phyloP scores from a whole-genome alignment of 2,113 vertebrate species.

The Perca fluviatilis region DNA sequence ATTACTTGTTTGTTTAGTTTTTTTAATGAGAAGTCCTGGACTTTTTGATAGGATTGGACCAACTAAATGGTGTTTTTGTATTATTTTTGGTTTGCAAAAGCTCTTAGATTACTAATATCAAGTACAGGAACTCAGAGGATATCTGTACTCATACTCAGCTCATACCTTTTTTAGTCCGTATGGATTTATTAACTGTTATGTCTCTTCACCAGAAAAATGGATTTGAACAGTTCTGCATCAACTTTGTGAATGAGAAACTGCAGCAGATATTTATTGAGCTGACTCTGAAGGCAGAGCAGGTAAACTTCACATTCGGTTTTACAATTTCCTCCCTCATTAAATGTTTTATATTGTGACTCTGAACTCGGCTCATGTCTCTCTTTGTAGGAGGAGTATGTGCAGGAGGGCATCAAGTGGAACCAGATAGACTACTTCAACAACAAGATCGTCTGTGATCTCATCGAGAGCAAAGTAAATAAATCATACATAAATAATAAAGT shows the following conservation, averaged over 20 bases:
- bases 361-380: slow-evolving; percentile 34
- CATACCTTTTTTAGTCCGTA: not conserved
- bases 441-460: slow-evolving; percentile 97
- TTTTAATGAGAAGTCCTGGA: slow-evolving; percentile 20
- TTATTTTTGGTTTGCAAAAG: slow-evolving; percentile 16
- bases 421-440: slow-evolving; percentile 97
- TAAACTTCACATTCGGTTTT: slow-evolving; percentile 66
- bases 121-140: slow-evolving; percentile 37
- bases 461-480: slow-evolving; percentile 93
- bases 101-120: not conserved
- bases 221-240: slow-evolving; percentile 99
- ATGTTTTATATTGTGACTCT: slow-evolving; percentile 10
- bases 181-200: slow-evolving; percentile 26
- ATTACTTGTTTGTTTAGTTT: slow-evolving; percentile 69
- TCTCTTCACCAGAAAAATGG: slow-evolving; percentile 93
- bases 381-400: slow-evolving; percentile 93
- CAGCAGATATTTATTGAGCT: slow-evolving; percentile 99
- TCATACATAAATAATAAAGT: not conserved
- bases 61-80: slow-evolving; percentile 8
- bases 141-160: slow-evolving; percentile 31
- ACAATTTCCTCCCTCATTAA: not conserved
- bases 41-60: slow-evolving; percentile 26
- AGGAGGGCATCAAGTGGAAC: slow-evolving; percentile 95
- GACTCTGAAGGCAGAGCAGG: slow-evolving; percentile 98
- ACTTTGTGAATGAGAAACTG: slow-evolving; percentile 98